Evolutionary conservation across 2,113 vertebrate species (phyloP).

Genomic region (Nycticebus coucang): DNA sequence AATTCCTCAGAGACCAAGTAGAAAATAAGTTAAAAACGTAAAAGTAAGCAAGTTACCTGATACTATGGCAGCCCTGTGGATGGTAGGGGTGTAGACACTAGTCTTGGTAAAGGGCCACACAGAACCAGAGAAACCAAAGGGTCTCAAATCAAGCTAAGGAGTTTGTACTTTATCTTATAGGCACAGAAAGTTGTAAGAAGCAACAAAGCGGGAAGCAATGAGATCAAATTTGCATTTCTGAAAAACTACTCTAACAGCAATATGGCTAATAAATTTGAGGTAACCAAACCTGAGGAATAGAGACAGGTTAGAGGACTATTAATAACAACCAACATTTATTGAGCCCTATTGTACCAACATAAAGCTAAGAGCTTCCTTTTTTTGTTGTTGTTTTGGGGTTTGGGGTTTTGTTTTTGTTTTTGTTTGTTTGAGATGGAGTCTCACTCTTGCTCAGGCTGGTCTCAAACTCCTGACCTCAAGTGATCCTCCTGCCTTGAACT

Average conservation of each 20-base stretch:
- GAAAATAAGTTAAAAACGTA: not conserved
- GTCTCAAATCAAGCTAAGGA: not conserved
- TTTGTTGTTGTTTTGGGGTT: too few relatives aligned
- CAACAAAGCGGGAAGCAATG: not conserved
- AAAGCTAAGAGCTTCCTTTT: not conserved
- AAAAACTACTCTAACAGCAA: slow-evolving; percentile 12
- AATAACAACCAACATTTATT: not conserved
- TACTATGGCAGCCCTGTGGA: not conserved
- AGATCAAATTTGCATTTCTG: slow-evolving; percentile 10
- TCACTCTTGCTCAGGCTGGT: too few relatives aligned
- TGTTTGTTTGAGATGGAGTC: too few relatives aligned
- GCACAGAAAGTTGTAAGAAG: not conserved
- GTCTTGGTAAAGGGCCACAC: not conserved
- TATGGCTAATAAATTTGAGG: not conserved
- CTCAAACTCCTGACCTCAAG: too few relatives aligned
- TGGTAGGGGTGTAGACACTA: not conserved
- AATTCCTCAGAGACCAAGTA: not conserved
- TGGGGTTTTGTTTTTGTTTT: too few relatives aligned
- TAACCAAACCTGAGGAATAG: not conserved
- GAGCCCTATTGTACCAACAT: not conserved
- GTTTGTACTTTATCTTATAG: not conserved
- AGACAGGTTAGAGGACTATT: not conserved
- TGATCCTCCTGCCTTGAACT: too few relatives aligned
- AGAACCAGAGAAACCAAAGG: not conserved
- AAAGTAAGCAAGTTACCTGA: not conserved